These are phyloP conservation scores for Synanthedon formicaeformis DNA, from an alignment of 2,888 invertebrate species.

Conservation along the genomic window DNA sequence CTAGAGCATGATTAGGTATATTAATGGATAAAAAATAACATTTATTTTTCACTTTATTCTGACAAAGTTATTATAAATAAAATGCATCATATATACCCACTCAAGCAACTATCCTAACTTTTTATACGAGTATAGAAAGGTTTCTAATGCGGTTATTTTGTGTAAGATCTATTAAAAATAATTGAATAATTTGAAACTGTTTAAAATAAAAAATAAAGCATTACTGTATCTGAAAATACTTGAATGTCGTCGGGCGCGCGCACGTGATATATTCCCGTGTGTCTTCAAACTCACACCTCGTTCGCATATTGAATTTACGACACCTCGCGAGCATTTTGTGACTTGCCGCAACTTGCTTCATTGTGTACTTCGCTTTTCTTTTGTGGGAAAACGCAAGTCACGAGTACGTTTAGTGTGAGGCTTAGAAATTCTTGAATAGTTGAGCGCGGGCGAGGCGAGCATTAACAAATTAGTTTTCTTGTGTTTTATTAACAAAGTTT, in stretches of 20 bases:
- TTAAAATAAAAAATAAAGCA: not conserved
- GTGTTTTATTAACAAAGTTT: not conserved
- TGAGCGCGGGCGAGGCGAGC: not conserved
- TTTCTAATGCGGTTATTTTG: no score
- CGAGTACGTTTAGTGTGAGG: constrained; percentile 11
- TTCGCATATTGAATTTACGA: constrained; percentile 46
- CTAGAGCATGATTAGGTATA: no score
- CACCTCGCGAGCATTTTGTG: constrained; percentile 53
- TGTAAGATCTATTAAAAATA: no score
- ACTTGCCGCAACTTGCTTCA: constrained; percentile 41
- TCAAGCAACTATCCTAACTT: no score
- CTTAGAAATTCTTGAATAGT: constrained; percentile 23
- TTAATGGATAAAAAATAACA: no score
- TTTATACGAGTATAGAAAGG: no score
- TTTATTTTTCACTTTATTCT: no score
- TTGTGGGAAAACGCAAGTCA: constrained; percentile 30
- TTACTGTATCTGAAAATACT: not conserved
- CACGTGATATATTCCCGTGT: constrained; percentile 12
- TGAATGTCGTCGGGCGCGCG: not conserved
- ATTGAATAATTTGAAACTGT: no score
- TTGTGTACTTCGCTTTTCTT: constrained; percentile 23
- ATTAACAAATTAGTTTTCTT: not conserved
- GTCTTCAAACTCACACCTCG: constrained; percentile 33
- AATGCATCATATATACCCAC: no score
- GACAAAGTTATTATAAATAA: no score